phyloP scores from a whole-genome alignment of 1,140 invertebrate genomes.

The Rhopalosiphum padi region DNA sequence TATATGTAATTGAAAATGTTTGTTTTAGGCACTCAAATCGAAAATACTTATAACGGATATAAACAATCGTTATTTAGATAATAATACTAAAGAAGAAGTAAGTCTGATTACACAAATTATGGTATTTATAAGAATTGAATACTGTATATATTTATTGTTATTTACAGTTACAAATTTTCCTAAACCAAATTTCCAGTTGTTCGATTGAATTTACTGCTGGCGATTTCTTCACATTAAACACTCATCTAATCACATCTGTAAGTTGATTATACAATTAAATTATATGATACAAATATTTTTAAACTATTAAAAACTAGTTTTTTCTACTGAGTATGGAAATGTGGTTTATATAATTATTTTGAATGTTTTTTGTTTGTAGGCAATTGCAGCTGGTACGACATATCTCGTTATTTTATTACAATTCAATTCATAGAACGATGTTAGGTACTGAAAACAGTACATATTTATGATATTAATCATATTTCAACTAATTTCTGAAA shows the following conservation, averaged over 20 bases:
- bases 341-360: background rate
- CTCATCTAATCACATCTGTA: slow-evolving; percentile 58
- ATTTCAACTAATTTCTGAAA: background rate
- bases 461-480: too few relatives aligned
- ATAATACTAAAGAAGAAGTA: slow-evolving; percentile 38
- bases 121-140: background rate
- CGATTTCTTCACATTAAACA: slow-evolving; percentile 59
- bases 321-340: background rate
- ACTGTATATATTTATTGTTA: background rate
- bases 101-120: background rate
- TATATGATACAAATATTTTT: background rate
- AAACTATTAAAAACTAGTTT: background rate
- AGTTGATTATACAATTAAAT: slow-evolving; percentile 7
- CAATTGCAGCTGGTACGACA: slow-evolving; percentile 17
- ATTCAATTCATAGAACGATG: background rate
- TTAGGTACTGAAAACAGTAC: too few relatives aligned
- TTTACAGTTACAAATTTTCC: slow-evolving; percentile 58
- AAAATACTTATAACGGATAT: slow-evolving; percentile 43
- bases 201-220: slow-evolving; percentile 59
- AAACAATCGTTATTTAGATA: slow-evolving; percentile 51
- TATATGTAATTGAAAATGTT: background rate
- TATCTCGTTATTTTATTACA: slow-evolving; percentile 45
- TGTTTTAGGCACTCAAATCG: slow-evolving; percentile 35
- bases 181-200: slow-evolving; percentile 49
- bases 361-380: background rate